Conservation (phyloP, 1,140 invertebrate genomes). For the Physella acuta region DNA sequence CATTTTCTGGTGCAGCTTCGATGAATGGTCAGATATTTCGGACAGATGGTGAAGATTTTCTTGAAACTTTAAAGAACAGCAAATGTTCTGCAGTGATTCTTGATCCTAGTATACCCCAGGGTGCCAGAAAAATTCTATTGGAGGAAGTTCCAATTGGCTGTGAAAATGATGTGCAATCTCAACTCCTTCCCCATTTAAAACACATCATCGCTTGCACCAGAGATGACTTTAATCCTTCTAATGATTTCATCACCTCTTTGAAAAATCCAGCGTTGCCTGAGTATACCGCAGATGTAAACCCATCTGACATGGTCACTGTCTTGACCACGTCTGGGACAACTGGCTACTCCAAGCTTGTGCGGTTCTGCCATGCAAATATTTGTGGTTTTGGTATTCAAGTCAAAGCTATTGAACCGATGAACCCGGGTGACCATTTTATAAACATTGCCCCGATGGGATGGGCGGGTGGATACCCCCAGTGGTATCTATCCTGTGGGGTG, state of each 20-base stretch:
- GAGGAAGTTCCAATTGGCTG: not conserved
- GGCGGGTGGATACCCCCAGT: slow-evolving; percentile 32
- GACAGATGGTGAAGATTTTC: slow-evolving; percentile 31
- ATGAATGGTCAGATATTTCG: slow-evolving; percentile 31
- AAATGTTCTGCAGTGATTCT: slow-evolving; percentile 21
- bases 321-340: slow-evolving; percentile 32
- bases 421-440: slow-evolving; percentile 20
- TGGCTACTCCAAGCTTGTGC: slow-evolving; percentile 31
- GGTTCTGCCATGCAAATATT: slow-evolving; percentile 23
- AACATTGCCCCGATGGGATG: slow-evolving; percentile 30
- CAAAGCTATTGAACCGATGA: slow-evolving; percentile 20
- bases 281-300: slow-evolving; percentile 6
- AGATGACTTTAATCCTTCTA: not conserved
- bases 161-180: slow-evolving; percentile 9
- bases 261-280: not conserved
- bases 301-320: slow-evolving; percentile 24
- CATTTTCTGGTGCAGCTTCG: slow-evolving; percentile 22
- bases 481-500: slow-evolving; percentile 28
- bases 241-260: slow-evolving; percentile 22
- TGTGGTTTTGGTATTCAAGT: slow-evolving; percentile 27
- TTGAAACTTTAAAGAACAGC: slow-evolving; percentile 19
- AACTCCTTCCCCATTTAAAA: slow-evolving; percentile 9
- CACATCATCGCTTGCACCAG: slow-evolving; percentile 16
- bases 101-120: slow-evolving; percentile 12
- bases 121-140: slow-evolving; percentile 14